These are phyloP conservation scores for Zaprionus gabonicus DNA, from an alignment of 1,140 invertebrate species.

Conservation along the genomic window DNA sequence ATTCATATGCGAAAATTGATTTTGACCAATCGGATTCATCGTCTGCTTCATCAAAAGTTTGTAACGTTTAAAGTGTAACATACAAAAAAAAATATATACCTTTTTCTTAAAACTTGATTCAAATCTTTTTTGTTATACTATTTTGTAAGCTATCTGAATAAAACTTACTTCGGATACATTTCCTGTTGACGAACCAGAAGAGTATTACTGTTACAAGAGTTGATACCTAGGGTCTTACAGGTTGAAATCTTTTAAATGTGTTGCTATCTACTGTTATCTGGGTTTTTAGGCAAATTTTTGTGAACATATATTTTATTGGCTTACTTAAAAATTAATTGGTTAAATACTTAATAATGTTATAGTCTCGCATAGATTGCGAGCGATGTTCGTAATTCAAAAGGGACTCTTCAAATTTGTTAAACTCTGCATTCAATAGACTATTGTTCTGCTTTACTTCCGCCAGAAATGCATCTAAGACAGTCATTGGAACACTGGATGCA, in stretches of 20 bases:
- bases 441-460: conserved; percentile 59
- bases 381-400: conserved; percentile 66
- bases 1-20: conserved; percentile 90
- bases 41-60: conserved; percentile 78
- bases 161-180: conserved; percentile 7
- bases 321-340: background rate
- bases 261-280: background rate
- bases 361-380: conserved; percentile 66
- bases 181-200: background rate
- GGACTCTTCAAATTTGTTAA: conserved; percentile 53
- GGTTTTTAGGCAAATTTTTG: background rate
- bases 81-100: conserved; percentile 49
- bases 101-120: conserved; percentile 43
- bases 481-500: conserved; percentile 1
- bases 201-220: background rate
- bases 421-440: conserved; percentile 58
- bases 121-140: conserved; percentile 8
- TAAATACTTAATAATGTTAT: conserved; percentile 55
- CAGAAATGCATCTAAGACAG: conserved; percentile 51
- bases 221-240: background rate
- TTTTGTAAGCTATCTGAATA: conserved; percentile 8
- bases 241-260: too few species aligned
- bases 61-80: conserved; percentile 65
- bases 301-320: background rate
- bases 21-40: conserved; percentile 87